A percentile compares a stretch with the other conserved stretches of the same genome.
phyloP scores from a whole-genome alignment of 2,113 vertebrate species.

The Coptodon bakossiorum region DNA sequence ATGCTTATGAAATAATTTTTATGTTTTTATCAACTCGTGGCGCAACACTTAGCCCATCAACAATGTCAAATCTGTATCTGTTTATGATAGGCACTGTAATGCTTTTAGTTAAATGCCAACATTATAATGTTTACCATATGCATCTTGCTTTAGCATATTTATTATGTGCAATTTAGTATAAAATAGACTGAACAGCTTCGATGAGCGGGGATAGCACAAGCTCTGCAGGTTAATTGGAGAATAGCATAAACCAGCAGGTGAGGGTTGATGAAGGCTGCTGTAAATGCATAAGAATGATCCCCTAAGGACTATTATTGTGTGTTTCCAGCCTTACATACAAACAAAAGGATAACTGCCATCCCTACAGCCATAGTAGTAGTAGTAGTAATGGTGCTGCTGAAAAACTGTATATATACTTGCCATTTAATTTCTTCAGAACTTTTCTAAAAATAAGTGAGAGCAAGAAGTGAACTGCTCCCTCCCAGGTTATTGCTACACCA shows the following conservation, averaged over 20 bases:
- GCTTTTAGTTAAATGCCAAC: not conserved
- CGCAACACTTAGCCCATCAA: not conserved
- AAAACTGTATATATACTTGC: not conserved
- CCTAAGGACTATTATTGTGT: not conserved
- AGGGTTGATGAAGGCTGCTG: not conserved
- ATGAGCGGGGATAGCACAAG: not conserved
- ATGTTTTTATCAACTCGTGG: not conserved
- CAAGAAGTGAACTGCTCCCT: not conserved
- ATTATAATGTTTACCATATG: not conserved
- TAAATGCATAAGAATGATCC: not conserved
- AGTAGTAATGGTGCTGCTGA: not conserved
- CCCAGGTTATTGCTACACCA: not conserved
- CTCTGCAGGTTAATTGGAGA: not conserved
- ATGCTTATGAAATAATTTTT: not conserved
- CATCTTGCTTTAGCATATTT: not conserved
- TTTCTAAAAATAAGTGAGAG: not conserved
- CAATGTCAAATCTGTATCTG: not conserved
- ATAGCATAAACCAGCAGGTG: not conserved
- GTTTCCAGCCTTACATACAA: not conserved
- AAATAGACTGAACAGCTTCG: not conserved
- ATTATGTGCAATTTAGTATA: not conserved
- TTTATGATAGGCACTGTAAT: not conserved
- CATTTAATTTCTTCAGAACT: not conserved
- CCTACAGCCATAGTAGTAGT: not conserved
- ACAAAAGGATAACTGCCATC: not conserved